These are phyloP conservation scores for Pavo muticus DNA, from an alignment of 2,113 vertebrate genomes.

Conservation along the genomic window DNA sequence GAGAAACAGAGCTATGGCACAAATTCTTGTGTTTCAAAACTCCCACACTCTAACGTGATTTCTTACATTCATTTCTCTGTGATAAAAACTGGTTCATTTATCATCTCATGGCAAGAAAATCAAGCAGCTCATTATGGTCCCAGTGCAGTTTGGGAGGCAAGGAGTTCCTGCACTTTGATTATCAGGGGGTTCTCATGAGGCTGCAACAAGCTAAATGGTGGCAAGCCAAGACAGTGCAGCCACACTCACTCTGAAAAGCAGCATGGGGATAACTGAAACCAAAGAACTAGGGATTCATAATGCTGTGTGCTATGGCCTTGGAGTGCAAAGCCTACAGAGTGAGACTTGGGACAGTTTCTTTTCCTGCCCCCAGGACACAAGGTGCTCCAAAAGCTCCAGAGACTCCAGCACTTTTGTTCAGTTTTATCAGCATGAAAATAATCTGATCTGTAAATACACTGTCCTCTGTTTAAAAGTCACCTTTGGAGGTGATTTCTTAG, in stretches of 20 bases:
- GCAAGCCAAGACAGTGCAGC: not conserved
- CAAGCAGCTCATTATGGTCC: not conserved
- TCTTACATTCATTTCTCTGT: constrained; percentile 5
- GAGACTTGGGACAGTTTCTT: not conserved
- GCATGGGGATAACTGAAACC: not conserved
- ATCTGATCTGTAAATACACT: not conserved
- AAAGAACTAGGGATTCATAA: not conserved
- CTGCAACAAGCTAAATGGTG: not conserved
- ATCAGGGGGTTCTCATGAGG: not conserved
- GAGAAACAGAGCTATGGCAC: constrained; percentile 16
- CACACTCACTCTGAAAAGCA: not conserved
- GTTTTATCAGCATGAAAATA: not conserved
- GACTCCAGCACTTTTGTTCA: not conserved
- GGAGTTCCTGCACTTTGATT: not conserved
- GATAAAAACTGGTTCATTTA: not conserved
- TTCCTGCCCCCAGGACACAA: not conserved
- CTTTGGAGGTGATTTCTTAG: not conserved
- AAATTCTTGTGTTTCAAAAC: constrained; percentile 22
- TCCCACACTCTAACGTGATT: not conserved
- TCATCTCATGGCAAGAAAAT: constrained; percentile 12
- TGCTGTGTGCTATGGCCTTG: not conserved
- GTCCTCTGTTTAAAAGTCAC: not conserved
- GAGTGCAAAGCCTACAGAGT: not conserved
- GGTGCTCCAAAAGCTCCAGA: not conserved
- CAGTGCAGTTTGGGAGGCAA: not conserved